Evolutionary conservation across 2,113 vertebrate species (phyloP), one percentile per base, ranked within the genome.

Genomic region (Puffinus mauretanicus): DNA sequence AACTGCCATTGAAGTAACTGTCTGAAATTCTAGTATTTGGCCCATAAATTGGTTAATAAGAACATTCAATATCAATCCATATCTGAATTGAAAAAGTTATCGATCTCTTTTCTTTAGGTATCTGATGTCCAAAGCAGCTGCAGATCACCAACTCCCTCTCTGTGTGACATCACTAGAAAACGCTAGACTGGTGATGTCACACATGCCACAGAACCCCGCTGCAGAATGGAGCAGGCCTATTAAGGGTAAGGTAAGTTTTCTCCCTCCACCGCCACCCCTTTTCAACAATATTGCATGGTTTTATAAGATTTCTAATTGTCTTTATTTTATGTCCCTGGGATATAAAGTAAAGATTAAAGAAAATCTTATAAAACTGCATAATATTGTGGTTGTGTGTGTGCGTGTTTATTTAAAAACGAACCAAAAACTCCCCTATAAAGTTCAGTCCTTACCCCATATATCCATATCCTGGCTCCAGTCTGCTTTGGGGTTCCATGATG

Each of bases 81-180:
- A 22, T 47, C 87, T 91, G 82, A 95, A 97, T 95, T 97, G 86
- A 92, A 94, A 77, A 97, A 95, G 62, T 94, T 96, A 73, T 24
- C 42, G 6, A 61, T 97, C 77, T 97, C 81, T 97, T 89, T 97
- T 79, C 77, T 96, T 94, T 96, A 98, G 97, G 84, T 97, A 71
- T 97, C 97, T 97, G 97, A 82, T 98, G 96, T 98, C 97, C 97
- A 94, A 96, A 98, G 96, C 97, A 98, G 97, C 96, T 97, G 96
- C 92, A 96, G 96, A 97, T 97, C 97, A 95, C 91, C 97, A 98
- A 24, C 96, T 97, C 97, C 97, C 97, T 97, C 95, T 98, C 97
- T 89, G 91, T 98, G 92, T 94, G 96, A 71, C 93, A 95, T 96
- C 86, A 97, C 95, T 97, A 95, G 88, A 96, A 97, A 97, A 93